Evolutionary conservation across 2,797 vertebrate genomes (phyloP), one percentile per base, ranked within the genome.

Genomic region (Macroramphosus scolopax): DNA sequence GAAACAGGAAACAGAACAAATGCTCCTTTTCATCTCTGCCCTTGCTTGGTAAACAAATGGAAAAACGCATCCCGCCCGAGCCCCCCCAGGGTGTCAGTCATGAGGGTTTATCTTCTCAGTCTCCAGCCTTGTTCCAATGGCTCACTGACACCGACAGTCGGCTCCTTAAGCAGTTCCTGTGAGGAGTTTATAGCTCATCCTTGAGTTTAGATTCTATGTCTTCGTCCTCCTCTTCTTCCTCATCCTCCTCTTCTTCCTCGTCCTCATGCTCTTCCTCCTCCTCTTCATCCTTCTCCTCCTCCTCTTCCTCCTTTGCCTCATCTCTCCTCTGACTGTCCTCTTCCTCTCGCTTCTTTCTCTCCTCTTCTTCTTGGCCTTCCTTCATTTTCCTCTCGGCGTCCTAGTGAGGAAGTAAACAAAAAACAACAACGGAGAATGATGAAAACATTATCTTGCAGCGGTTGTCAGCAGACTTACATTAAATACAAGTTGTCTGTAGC

Each of bases 361-460:
- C 88, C 18, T 89, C 86, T 38, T 89, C 87, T 24, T 90, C 86
- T 54, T 90, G 89, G 41, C 67, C 52, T 33, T 92, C 91, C 56
- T 90, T 92, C 90, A 91, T 92, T 47, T 85, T 89, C 60, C 83
- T 92, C 68, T 92, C 90, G 4, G 82, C 62, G 8, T 90, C 91
- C 90, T 92, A 54, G 8, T 49, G 36, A 1, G 12, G 16, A 35
- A 18, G 11, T 10, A 30, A 10, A 37, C 6, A 15, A 18, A 0
- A 33, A 28, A 4, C 6, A 18, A 36, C 2, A 17, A 14, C n/a
- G n/a, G n/a, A n/a, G n/a, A n/a, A n/a, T n/a, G n/a, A n/a, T n/a
- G n/a, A n/a, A n/a, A n/a, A n/a, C n/a, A n/a, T n/a, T n/a, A n/a
- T n/a, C n/a, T n/a, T n/a, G n/a, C n/a, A n/a, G n/a, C n/a, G n/a